phyloP scores from a whole-genome alignment of 1,140 invertebrate genomes.

The Platyscapa corneri region DNA sequence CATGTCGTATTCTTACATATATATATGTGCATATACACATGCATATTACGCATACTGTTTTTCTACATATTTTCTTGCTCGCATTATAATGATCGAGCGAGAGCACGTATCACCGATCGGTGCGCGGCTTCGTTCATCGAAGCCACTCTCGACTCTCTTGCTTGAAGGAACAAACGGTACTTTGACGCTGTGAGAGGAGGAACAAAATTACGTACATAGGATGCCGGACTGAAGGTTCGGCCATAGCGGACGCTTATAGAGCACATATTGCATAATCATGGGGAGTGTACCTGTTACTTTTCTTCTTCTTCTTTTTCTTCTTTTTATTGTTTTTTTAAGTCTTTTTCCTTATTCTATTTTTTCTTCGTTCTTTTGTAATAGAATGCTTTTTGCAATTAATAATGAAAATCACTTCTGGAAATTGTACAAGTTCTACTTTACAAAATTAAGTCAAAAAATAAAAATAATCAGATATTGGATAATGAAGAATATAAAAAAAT shows the following conservation, averaged over 20 bases:
- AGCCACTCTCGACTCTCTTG: neutral
- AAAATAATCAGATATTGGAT: neutral
- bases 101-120: neutral
- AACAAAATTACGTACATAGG: slow-evolving; percentile 25
- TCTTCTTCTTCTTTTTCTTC: neutral
- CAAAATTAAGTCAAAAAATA: neutral
- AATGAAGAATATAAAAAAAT: neutral
- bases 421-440: slow-evolving; percentile 14
- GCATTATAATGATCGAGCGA: neutral
- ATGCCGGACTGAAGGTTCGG: neutral
- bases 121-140: neutral
- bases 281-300: neutral
- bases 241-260: neutral
- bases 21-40: too few species aligned
- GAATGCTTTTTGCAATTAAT: slow-evolving; percentile 5
- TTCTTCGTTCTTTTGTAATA: neutral
- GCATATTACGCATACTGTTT: neutral
- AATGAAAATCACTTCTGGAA: slow-evolving; percentile 12
- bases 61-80: neutral
- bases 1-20: neutral
- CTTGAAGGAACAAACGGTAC: slow-evolving; percentile 14
- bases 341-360: neutral
- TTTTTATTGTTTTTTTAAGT: neutral
- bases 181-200: slow-evolving; percentile 16
- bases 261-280: slow-evolving; percentile 17